Evolutionary conservation across 2,797 vertebrate species (phyloP).

Genomic region (Scomberomorus guttatus): DNA sequence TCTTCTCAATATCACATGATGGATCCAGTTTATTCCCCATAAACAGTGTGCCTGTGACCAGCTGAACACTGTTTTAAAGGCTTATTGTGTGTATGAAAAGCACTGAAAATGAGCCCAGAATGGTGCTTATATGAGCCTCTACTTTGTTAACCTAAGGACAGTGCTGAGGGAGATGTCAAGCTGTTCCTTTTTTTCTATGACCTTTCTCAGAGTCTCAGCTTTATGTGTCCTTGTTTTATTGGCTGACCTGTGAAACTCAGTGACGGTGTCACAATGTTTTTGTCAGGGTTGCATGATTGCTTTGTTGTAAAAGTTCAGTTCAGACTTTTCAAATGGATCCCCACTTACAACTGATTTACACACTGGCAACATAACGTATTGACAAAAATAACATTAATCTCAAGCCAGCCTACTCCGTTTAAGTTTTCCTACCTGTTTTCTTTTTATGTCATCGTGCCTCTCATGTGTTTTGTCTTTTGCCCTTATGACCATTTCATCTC

Average conservation of each 20-base stretch:
- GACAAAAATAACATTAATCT: no score
- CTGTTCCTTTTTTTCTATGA: neutral
- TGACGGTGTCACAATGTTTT: no score
- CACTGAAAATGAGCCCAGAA: neutral
- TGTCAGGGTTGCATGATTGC: no score
- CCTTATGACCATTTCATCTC: neutral
- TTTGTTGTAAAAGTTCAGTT: no score
- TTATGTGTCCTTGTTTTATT: neutral
- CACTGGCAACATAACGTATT: no score
- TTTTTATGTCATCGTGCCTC: neutral
- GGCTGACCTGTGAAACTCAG: no score
- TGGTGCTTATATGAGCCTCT: neutral
- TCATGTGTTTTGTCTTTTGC: neutral
- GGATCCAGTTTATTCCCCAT: constrained; percentile 48
- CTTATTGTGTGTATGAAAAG: constrained; percentile 44
- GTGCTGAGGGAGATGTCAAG: neutral
- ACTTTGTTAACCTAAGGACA: neutral
- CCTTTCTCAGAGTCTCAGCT: neutral
- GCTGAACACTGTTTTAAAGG: constrained; percentile 40
- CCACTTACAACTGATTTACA: no score
- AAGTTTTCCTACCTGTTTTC: neutral
- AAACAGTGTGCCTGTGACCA: constrained; percentile 34
- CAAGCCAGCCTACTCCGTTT: neutral
- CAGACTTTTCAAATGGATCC: no score
- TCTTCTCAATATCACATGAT: constrained; percentile 58